A percentile compares a stretch with the other conserved stretches of the same genome.
Evolutionary conservation across 2,797 vertebrate genomes (phyloP).

Genomic region (Cyclopterus lumpus): DNA sequence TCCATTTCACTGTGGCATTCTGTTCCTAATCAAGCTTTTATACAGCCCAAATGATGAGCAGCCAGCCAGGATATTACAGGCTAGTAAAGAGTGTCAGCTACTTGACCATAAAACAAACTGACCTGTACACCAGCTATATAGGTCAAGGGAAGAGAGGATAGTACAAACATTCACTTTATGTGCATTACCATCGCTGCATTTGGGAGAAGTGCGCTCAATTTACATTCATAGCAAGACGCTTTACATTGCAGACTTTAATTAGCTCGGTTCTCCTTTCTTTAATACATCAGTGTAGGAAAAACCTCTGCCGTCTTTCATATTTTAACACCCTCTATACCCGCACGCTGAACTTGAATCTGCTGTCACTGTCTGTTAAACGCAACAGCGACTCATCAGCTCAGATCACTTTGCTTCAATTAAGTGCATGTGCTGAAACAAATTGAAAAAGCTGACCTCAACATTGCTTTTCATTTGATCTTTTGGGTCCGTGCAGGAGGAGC

Average conservation of each 20-base stretch:
- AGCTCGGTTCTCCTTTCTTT: conserved; percentile 18
- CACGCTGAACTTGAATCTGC: conserved; percentile 50
- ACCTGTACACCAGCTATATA: conserved; percentile 61
- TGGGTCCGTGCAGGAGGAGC: conserved; percentile 90
- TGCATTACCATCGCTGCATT: neutral
- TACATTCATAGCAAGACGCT: conserved; percentile 4
- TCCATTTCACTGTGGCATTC: conserved; percentile 72
- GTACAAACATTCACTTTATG: conserved; percentile 23
- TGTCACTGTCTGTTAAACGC: conserved; percentile 77
- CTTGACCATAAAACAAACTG: conserved; percentile 71
- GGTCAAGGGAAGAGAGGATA: conserved; percentile 45
- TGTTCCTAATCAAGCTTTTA: conserved; percentile 79
- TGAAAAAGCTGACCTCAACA: conserved; percentile 80
- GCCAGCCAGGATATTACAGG: conserved; percentile 67
- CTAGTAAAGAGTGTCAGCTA: conserved; percentile 71
- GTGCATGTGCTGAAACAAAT: conserved; percentile 72
- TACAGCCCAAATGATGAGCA: conserved; percentile 72
- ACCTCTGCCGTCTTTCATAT: conserved; percentile 58
- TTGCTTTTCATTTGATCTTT: conserved; percentile 77
- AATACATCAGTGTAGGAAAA: conserved; percentile 27
- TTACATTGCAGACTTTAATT: conserved; percentile 15
- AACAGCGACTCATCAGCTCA: conserved; percentile 75
- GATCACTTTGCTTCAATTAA: conserved; percentile 80
- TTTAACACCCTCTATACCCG: conserved; percentile 42
- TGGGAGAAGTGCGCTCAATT: no score